phyloP scores from a whole-genome alignment of 2,113 vertebrate genomes.

The Enhydra lutris region DNA sequence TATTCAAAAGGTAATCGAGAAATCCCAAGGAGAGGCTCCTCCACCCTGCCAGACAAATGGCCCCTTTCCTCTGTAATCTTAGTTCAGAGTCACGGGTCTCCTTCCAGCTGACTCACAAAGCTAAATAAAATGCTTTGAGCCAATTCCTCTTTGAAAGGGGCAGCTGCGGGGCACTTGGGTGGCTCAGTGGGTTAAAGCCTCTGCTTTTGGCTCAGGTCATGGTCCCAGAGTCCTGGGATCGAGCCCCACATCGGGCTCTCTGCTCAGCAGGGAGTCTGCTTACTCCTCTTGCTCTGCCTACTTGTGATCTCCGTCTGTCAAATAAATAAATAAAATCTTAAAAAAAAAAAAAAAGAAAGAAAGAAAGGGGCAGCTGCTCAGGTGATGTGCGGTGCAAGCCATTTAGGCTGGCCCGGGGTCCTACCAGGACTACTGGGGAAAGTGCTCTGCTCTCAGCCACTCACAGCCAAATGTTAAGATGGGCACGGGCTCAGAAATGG shows the following conservation, averaged over 20 bases:
- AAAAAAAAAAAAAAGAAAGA: no score
- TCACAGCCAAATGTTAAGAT: neutral
- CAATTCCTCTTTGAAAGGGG: neutral
- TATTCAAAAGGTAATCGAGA: slow-evolving; percentile 27
- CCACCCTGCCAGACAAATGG: neutral
- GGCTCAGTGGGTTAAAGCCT: no score
- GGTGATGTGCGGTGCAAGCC: neutral
- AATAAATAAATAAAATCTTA: no score
- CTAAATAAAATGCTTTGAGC: neutral
- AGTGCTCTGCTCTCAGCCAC: neutral
- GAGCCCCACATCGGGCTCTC: no score
- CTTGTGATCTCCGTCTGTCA: no score
- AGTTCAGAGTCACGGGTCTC: neutral
- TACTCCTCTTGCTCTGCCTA: no score
- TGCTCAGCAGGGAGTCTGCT: no score
- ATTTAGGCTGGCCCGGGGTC: neutral
- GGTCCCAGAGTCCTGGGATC: no score
- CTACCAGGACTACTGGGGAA: neutral
- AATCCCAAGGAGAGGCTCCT: neutral
- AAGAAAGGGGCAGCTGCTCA: neutral
- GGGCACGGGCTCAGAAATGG: neutral
- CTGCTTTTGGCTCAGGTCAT: no score
- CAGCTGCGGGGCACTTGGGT: neutral
- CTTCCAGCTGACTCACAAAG: neutral
- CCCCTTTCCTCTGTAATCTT: neutral